Percentiles rank a stretch among this genome's conserved stretches.
Evolutionary conservation across 1,140 invertebrate genomes (phyloP).

Genomic region (Phthorimaea operculella): DNA sequence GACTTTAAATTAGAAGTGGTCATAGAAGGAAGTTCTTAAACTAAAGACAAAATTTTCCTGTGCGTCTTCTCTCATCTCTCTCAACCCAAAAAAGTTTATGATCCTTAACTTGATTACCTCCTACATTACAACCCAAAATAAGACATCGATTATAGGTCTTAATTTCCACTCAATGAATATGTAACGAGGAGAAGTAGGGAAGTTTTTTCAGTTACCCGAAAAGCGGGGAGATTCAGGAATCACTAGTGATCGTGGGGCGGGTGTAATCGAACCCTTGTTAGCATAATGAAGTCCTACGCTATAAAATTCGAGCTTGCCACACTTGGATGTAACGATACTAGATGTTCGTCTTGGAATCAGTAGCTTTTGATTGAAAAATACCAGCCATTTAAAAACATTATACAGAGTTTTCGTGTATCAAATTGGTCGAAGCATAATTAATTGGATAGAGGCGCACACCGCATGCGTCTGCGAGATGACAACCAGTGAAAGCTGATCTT

Average conservation of each 20-base stretch:
- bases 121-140: not conserved
- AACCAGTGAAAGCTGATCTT: too few species aligned
- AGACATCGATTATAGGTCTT: not conserved
- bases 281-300: not conserved
- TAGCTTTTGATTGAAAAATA: not conserved
- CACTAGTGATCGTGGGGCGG: not conserved
- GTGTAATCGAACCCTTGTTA: constrained; percentile 1
- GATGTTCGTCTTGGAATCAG: not conserved
- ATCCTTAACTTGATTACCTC: too few species aligned
- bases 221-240: not conserved
- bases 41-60: too few species aligned
- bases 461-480: too few species aligned
- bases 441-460: too few species aligned
- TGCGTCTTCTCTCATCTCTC: too few species aligned
- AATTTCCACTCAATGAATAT: not conserved
- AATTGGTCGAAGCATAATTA: too few species aligned
- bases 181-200: not conserved
- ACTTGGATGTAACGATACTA: not conserved
- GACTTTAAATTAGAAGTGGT: too few species aligned
- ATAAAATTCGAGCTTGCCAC: not conserved
- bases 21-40: too few species aligned
- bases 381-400: not conserved
- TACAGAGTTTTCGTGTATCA: too few species aligned
- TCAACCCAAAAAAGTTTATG: too few species aligned
- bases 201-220: not conserved